Evolutionary conservation across 1,140 invertebrate genomes (phyloP), one percentile per base, ranked within the genome.

Genomic region (Neodiprion lecontei): DNA sequence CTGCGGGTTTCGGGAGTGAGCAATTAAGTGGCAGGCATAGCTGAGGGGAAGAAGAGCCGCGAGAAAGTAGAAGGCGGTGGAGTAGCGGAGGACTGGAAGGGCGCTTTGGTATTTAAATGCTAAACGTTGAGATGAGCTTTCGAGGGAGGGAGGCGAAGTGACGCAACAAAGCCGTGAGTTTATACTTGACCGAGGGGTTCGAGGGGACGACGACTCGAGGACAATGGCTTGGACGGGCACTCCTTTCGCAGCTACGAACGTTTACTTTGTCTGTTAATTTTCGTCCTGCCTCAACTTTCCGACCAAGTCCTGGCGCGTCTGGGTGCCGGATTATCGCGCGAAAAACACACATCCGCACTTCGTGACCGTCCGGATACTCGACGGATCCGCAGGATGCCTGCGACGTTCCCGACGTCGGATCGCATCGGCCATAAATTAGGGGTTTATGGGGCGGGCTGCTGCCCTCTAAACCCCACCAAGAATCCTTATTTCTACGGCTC

Each of bases 101-200:
- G 82, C 78, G 82, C 80, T 85, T 85, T 83, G 81, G 79, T 84
- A 86, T 86, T 85, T 85, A 84, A 85, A 86, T 85, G 83, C 78
- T 82, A 77, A 61, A 17, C 11, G 53, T 61, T 61, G 11, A 61
- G 11, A 61, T 5, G 53, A 61, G 53, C n/a, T 61, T 61, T 9
- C 11, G 53, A 3, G n/a, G 11, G 53, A 61, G n/a, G 8, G 9
- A 17, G 53, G 11, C 11, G n/a, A 17, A 61, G 53, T 12, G 53
- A 61, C 4, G 53, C 28, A 61, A 17, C 11, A 61, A 61, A 17
- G 28, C 28, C 28, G 28, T 40, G 28, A 40, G 28, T 40, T 40
- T 40, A 40, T 40, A 40, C 28, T 40, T 40, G 28, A 40, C 28
- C 28, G 28, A 40, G 28, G 28, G 28, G 28, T 40, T 40, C 28